Evolutionary conservation across 2,797 vertebrate genomes (phyloP).

Genomic region (Anableps anableps): DNA sequence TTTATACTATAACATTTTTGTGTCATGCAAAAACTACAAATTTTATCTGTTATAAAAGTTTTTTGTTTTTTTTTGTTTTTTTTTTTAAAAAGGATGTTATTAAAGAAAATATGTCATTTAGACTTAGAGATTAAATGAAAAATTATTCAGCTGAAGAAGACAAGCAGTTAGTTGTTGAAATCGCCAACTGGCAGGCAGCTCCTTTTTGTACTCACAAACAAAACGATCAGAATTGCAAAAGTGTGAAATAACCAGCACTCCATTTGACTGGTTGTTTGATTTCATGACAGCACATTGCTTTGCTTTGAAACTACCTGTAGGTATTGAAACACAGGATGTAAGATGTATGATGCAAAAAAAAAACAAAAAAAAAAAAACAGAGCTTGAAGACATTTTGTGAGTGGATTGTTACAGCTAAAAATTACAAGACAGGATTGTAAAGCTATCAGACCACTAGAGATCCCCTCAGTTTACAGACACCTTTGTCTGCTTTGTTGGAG

Average conservation of each 20-base stretch:
- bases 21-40: neutral
- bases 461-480: neutral
- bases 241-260: constrained; percentile 16
- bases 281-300: neutral
- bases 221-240: neutral
- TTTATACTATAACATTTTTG: neutral
- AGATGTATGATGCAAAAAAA: too few relatives aligned
- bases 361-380: too few relatives aligned
- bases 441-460: constrained; percentile 17
- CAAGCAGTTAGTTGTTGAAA: neutral
- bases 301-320: neutral
- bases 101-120: too few relatives aligned
- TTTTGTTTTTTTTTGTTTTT: too few relatives aligned
- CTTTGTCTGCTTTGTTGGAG: constrained; percentile 17
- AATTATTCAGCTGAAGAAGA: neutral
- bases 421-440: neutral
- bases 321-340: too few relatives aligned
- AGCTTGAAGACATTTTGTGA: neutral
- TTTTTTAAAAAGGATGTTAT: too few relatives aligned
- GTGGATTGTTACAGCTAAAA: neutral
- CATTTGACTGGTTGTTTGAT: constrained; percentile 15
- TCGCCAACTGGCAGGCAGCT: neutral
- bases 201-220: neutral
- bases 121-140: neutral
- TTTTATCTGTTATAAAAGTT: neutral